Evolutionary conservation across 2,797 vertebrate genomes (phyloP).

Genomic region (Agapornis canus): DNA sequence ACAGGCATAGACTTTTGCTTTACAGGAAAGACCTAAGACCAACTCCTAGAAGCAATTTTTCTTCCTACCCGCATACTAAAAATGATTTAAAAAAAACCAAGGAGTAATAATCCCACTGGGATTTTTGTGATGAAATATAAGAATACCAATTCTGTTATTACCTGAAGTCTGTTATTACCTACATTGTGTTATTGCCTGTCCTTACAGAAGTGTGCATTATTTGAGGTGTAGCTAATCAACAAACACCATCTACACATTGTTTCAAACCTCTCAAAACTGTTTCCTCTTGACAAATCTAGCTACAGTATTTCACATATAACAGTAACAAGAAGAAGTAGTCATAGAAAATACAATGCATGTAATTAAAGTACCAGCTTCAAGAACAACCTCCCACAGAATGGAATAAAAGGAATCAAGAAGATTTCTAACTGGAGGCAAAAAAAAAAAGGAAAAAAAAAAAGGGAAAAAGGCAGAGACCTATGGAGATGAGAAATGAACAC

Average conservation of each 20-base stretch:
- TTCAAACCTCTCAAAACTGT: background rate
- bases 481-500: slow-evolving; percentile 13
- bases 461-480: background rate
- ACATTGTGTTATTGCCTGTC: background rate
- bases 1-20: background rate
- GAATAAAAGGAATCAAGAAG: background rate
- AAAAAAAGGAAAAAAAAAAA: too few species aligned
- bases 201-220: rapidly evolving
- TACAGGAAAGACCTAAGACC: background rate
- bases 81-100: background rate
- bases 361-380: background rate
- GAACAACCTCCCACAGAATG: background rate
- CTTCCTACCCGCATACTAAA: background rate
- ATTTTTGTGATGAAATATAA: background rate
- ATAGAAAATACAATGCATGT: background rate
- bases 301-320: background rate
- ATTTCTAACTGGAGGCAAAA: slow-evolving; percentile 14
- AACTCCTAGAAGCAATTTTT: background rate
- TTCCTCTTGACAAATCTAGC: background rate
- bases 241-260: background rate
- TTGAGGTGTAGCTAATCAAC: background rate
- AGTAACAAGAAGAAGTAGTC: background rate
- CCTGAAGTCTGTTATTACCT: background rate
- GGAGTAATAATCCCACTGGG: background rate
- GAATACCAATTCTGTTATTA: background rate